Evolutionary conservation across 1,140 invertebrate genomes (phyloP), one percentile per base, ranked within the genome.

Genomic region (Antheraea mylitta): DNA sequence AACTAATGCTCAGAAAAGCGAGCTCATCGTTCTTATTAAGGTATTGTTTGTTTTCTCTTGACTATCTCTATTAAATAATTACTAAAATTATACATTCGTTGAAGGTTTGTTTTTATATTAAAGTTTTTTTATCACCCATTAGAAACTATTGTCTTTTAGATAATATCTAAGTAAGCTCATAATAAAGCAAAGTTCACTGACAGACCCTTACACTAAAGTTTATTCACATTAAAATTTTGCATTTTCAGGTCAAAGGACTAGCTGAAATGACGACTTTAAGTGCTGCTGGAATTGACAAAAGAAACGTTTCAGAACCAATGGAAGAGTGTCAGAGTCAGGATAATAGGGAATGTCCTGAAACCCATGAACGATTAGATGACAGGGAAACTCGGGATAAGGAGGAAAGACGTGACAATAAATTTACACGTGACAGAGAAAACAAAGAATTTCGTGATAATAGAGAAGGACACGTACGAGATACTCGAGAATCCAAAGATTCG

Each of bases 261-360:
- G 97, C 97, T 89, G 97, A 98, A 93, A 98, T 97, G 96, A 97
- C 96, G 79, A 96, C 96, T 86, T 93, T 96, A 88, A 96, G 95
- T 82, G 93, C 93, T 76, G 93, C 93, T 69, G 90, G 93, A 66
- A 91, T 84, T 77, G 88, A 89, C 63, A 77, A 83, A 66, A 85
- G 87, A 79, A 90, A 83, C 77, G 88, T 90, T 70, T 76, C 86
- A 62, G 90, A 92, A 83, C 86, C 86, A 71, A 92, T 90, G 88
- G 90, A 92, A 75, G 87, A 92, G 78, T 89, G 87, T 70, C 85
- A 83, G 80, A 69, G 82, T 18, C 81, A 82, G 78, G 87, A 90
- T 66, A 75, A 73, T 9, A 83, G 78, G 68, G 90, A 90, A 73
- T 73, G 77, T 72, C 75, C 71, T 71, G 87, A 89, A 62, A 22